Conservation (phyloP, 2,888 invertebrate species). For the Meteorus colon region DNA sequence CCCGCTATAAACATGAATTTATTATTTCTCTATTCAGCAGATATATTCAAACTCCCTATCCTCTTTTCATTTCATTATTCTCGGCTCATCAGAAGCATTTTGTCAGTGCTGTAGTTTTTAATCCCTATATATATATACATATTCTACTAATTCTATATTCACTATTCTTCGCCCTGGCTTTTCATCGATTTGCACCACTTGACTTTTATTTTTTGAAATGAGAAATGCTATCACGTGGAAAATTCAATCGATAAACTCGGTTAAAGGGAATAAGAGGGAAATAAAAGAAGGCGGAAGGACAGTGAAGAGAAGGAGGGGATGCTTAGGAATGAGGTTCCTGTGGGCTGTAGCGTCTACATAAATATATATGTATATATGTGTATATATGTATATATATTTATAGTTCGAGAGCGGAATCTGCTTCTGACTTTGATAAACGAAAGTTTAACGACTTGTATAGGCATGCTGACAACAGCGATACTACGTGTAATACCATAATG, state of each 20-base stretch:
- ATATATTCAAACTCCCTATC: background rate
- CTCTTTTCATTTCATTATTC: background rate
- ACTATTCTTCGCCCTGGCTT: conserved; percentile 8
- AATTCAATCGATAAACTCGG: conserved; percentile 42
- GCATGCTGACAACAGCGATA: background rate
- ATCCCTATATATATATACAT: conserved; percentile 10
- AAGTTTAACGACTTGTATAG: conserved; percentile 31
- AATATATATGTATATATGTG: no score
- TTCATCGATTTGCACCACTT: background rate
- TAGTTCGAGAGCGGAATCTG: conserved; percentile 23
- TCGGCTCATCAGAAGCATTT: conserved; percentile 19
- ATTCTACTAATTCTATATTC: background rate
- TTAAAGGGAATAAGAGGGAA: conserved; percentile 14
- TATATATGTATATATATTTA: background rate
- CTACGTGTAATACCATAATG: background rate
- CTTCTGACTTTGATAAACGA: conserved; percentile 44
- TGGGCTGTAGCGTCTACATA: conserved; percentile 1
- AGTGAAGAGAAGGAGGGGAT: background rate
- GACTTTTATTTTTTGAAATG: conserved; percentile 36
- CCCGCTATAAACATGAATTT: background rate
- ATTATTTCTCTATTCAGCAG: background rate
- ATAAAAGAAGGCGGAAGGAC: conserved; percentile 9
- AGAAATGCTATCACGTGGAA: conserved; percentile 38
- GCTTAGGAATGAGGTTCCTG: background rate
- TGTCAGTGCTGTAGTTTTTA: conserved; percentile 24